Percentiles rank a stretch among this genome's conserved stretches.
Evolutionary conservation across 2,888 invertebrate genomes (phyloP).

Genomic region (Leptinotarsa juncta): DNA sequence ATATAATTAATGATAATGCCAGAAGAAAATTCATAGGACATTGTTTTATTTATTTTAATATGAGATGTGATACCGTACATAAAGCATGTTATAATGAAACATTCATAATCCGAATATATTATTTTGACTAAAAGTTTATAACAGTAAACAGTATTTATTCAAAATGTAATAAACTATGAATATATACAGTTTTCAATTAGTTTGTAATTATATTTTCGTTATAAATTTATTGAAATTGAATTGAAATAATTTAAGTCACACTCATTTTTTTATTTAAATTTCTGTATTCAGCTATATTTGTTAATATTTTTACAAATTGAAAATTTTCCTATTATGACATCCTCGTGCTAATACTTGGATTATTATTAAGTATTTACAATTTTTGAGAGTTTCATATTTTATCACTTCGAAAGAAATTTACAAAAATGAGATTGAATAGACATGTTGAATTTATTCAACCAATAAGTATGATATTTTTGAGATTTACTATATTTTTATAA

Average conservation of each 20-base stretch:
- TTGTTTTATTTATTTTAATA: constrained; percentile 1
- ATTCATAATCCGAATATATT: background rate
- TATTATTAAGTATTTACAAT: background rate
- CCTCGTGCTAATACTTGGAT: background rate
- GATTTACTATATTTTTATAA: background rate
- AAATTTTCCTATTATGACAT: background rate
- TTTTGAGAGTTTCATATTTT: background rate
- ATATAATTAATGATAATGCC: background rate
- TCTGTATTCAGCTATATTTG: background rate
- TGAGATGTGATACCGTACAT: background rate
- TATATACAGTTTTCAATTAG: background rate
- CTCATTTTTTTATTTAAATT: background rate
- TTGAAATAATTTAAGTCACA: no score
- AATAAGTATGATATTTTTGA: background rate
- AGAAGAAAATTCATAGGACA: background rate
- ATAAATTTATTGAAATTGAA: no score
- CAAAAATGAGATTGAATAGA: background rate
- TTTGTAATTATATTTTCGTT: no score
- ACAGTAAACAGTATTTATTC: background rate
- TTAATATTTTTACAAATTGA: no score
- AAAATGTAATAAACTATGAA: background rate
- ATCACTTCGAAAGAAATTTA: background rate
- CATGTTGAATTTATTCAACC: background rate
- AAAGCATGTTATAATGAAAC: background rate
- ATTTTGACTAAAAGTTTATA: constrained; percentile 8